Evolutionary conservation across 2,113 vertebrate species (phyloP), one percentile per base, ranked within the genome.

Genomic region (Xiphias gladius): DNA sequence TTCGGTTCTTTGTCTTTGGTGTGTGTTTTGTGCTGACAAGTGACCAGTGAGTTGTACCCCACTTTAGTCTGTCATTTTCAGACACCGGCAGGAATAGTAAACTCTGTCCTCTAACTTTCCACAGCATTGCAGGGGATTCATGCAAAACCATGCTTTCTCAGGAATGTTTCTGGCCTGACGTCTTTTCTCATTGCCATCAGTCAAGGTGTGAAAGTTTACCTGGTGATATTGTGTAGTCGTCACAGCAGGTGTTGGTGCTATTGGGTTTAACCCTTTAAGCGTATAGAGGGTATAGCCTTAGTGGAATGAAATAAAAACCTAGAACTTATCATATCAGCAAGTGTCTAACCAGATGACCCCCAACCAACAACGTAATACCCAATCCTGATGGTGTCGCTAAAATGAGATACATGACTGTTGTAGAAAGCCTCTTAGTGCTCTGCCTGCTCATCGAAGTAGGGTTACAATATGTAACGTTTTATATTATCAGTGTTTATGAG

Each of bases 291-390:
- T 32, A 26, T n/a, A 24, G n/a, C 68, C 35, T 68, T 52, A 28
- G 32, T 41, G 62, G 22, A 32, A 68, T 82, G 14, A 30, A 43
- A 41, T 62, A n/a, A 48, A n/a, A 71, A 48, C 41, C n/a, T n/a
- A 8, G 50, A 64, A n/a, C 17, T 59, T 28, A 52, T 10, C 68
- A 5, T 50, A 14, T 43, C 35, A 63, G 39, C 9, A 30, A 30
- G 68, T 58, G 52, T 26, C 41, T n/a, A 65, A 37, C 17, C 54
- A 73, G 22, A 26, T 46, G 19, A 37, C 46, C 24, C 10, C 11
- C 13, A 65, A 63, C 20, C 32, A 77, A 2, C 13, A 64, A 84
- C 66, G 7, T 17, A 37, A 19, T 19, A 48, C 4, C 12, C 46
- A 19, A 14, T 68, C 1, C 32, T 24, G 32, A 55, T 39, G 46